Evolutionary conservation across 2,888 invertebrate genomes (phyloP).

Genomic region (Chymomyza amoena): DNA sequence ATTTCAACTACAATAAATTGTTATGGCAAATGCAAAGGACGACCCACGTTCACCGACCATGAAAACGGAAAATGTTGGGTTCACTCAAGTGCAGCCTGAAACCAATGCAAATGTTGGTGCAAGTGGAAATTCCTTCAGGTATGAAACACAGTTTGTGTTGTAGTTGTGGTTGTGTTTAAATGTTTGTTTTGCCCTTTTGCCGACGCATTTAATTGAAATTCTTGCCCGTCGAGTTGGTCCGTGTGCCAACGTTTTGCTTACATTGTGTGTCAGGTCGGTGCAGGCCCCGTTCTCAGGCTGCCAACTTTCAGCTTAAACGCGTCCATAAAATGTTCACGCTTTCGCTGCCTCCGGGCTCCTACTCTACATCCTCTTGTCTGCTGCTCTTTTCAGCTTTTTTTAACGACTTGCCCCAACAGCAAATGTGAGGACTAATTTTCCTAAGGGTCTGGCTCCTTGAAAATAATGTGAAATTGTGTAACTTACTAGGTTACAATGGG

Average conservation of each 20-base stretch:
- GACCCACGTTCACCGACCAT: neutral
- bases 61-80: neutral
- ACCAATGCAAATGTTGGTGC: neutral
- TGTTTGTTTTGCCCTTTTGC: neutral
- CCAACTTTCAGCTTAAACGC: slow-evolving; percentile 16
- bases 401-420: slow-evolving; percentile 56
- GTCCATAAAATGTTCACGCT: slow-evolving; percentile 39
- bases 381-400: slow-evolving; percentile 26
- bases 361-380: slow-evolving; percentile 2
- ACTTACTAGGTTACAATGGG: neutral
- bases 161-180: neutral
- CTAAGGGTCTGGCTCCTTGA: neutral
- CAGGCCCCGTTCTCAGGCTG: neutral
- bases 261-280: slow-evolving; percentile 2
- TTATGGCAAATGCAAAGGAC: neutral
- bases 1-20: neutral
- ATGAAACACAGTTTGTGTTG: neutral
- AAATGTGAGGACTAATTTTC: slow-evolving; percentile 14
- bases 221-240: slow-evolving; percentile 11
- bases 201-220: slow-evolving; percentile 36
- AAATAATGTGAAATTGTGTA: neutral
- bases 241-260: neutral
- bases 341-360: slow-evolving; percentile 6
- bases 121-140: neutral
- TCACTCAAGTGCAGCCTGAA: neutral